Evolutionary conservation across 1,140 invertebrate species (phyloP).

Genomic region (Diuraphis noxia): DNA sequence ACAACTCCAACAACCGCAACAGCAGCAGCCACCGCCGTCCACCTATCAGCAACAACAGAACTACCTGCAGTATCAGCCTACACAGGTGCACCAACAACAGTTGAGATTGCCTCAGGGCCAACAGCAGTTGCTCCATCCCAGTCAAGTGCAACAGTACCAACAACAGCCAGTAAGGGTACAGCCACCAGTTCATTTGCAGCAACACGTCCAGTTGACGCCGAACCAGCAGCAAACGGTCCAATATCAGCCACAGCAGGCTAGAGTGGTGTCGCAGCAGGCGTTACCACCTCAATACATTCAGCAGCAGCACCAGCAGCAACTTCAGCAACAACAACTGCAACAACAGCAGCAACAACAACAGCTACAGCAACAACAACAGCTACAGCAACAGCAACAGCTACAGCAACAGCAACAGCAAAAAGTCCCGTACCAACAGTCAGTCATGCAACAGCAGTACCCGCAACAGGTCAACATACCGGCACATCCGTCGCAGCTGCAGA

Average conservation of each 20-base stretch:
- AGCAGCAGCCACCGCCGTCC: neutral
- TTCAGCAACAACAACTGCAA: neutral
- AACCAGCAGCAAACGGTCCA: neutral
- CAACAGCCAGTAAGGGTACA: conserved; percentile 38
- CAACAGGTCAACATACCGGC: conserved; percentile 31
- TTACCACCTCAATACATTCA: neutral
- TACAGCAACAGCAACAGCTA: neutral
- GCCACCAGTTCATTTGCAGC: neutral
- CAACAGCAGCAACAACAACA: neutral
- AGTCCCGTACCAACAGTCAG: neutral
- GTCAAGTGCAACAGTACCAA: conserved; percentile 42
- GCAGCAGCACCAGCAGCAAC: neutral
- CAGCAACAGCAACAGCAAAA: conserved; percentile 5
- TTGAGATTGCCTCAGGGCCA: conserved; percentile 2
- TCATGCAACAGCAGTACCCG: conserved; percentile 20
- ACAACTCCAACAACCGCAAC: conserved; percentile 35
- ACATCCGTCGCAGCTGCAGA: neutral
- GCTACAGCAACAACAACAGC: neutral
- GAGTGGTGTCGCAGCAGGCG: neutral
- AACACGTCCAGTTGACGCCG: neutral
- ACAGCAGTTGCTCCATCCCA: neutral
- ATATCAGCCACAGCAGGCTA: conserved; percentile 26
- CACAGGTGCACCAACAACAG: conserved; percentile 3
- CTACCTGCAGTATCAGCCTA: conserved; percentile 24
- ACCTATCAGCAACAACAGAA: neutral